phyloP scores from a whole-genome alignment of 2,113 vertebrate genomes.

The Tachycineta bicolor region DNA sequence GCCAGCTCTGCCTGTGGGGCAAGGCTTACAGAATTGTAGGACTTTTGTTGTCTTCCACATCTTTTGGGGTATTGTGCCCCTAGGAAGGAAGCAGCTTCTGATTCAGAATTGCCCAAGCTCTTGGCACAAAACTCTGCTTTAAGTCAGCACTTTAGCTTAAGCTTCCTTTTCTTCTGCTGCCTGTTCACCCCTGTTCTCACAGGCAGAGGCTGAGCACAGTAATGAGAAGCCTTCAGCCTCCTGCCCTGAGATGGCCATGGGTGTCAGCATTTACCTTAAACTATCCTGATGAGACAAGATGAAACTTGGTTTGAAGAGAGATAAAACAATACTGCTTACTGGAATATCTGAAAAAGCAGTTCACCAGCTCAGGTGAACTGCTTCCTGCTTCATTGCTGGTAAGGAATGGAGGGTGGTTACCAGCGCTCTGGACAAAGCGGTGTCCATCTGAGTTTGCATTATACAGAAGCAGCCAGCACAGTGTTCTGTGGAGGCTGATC shows the following conservation, averaged over 20 bases:
- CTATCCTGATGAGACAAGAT: neutral
- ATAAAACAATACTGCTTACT: neutral
- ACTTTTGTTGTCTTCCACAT: neutral
- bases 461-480: rapidly evolving
- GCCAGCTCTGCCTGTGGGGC: neutral
- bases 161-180: neutral
- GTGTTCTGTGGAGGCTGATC: rapidly evolving
- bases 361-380: neutral
- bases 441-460: neutral
- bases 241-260: rapidly evolving
- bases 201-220: neutral
- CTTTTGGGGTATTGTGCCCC: rapidly evolving
- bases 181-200: neutral
- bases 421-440: neutral
- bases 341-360: neutral
- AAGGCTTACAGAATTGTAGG: neutral
- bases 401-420: neutral
- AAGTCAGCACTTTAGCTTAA: neutral
- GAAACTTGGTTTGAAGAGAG: neutral
- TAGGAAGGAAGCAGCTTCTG: neutral
- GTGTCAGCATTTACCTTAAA: neutral
- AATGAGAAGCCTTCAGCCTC: neutral
- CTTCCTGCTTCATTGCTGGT: neutral
- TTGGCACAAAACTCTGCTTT: neutral
- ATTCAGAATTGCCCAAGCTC: neutral